phyloP scores from a whole-genome alignment of 2,888 invertebrate species.

The Zootermopsis nevadensis region DNA sequence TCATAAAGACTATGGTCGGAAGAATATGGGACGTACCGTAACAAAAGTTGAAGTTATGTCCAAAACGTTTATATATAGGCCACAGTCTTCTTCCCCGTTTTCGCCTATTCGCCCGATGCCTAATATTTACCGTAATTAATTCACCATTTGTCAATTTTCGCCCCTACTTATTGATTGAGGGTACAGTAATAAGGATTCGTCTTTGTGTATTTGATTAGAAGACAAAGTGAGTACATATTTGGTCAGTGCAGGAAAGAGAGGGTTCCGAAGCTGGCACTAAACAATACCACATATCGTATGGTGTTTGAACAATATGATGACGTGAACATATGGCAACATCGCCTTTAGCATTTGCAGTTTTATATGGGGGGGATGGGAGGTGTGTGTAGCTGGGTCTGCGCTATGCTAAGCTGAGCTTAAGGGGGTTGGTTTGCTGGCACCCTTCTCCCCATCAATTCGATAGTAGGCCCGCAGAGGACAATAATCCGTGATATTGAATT shows the following conservation, averaged over 20 bases:
- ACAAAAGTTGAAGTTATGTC: too few relatives aligned
- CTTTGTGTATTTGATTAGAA: constrained; percentile 35
- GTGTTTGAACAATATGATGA: constrained; percentile 39
- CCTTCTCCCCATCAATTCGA: constrained; percentile 40
- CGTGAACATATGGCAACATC: constrained; percentile 42
- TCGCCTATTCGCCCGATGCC: too few relatives aligned
- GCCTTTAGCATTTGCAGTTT: constrained; percentile 38
- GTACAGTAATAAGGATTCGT: constrained; percentile 12
- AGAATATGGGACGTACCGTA: too few relatives aligned
- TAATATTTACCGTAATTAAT: background rate
- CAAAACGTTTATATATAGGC: too few relatives aligned
- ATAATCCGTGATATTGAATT: constrained; percentile 53
- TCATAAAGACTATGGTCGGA: too few relatives aligned
- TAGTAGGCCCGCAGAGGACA: constrained; percentile 43
- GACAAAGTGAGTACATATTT: constrained; percentile 30
- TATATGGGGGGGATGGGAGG: background rate
- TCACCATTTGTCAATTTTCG: background rate
- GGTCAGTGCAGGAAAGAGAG: background rate
- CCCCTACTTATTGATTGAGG: constrained; percentile 2
- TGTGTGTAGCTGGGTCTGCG: constrained; percentile 5
- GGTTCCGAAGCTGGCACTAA: constrained; percentile 16
- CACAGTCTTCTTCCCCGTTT: too few relatives aligned
- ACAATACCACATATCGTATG: constrained; percentile 3
- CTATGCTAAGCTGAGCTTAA: constrained; percentile 31
- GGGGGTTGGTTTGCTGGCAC: constrained; percentile 18